Evolutionary conservation across 2,888 invertebrate species (phyloP).

Genomic region (Torymus tubicola): DNA sequence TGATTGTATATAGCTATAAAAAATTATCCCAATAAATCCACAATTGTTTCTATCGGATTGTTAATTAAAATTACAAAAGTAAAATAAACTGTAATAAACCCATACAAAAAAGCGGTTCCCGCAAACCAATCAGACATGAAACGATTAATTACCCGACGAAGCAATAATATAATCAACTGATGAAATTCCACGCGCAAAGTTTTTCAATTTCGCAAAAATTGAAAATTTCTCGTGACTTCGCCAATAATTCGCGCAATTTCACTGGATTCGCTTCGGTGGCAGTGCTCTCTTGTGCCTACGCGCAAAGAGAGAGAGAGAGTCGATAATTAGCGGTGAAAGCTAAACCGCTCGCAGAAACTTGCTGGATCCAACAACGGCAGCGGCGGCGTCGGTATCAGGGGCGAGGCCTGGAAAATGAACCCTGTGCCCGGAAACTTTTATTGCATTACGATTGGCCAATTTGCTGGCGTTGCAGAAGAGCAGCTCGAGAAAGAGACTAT

Average conservation of each 20-base stretch:
- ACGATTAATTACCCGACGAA: too few relatives aligned
- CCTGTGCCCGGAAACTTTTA: conserved; percentile 17
- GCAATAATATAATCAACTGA: not conserved
- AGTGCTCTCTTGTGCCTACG: not conserved
- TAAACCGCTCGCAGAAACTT: conserved; percentile 22
- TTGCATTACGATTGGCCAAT: conserved; percentile 43
- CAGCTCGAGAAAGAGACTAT: too few relatives aligned
- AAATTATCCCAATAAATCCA: too few relatives aligned
- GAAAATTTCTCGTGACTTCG: conserved; percentile 11
- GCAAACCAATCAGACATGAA: too few relatives aligned
- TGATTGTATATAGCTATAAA: too few relatives aligned
- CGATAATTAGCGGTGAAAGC: conserved; percentile 38
- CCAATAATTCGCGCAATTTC: conserved; percentile 19
- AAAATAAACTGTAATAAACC: too few relatives aligned
- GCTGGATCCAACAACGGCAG: conserved; percentile 14
- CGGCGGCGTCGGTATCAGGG: too few relatives aligned
- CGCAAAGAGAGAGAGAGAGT: not conserved
- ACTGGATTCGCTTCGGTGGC: conserved; percentile 9
- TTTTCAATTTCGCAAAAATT: conserved; percentile 19
- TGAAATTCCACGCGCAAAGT: not conserved
- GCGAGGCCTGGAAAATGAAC: conserved; percentile 3
- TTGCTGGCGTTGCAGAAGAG: not conserved
- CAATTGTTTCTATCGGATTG: too few relatives aligned
- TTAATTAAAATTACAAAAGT: too few relatives aligned
- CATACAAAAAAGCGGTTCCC: too few relatives aligned